Base-by-base conservation (phyloP, 1,140 invertebrate genomes). In the Drosophila mayri region DNA sequence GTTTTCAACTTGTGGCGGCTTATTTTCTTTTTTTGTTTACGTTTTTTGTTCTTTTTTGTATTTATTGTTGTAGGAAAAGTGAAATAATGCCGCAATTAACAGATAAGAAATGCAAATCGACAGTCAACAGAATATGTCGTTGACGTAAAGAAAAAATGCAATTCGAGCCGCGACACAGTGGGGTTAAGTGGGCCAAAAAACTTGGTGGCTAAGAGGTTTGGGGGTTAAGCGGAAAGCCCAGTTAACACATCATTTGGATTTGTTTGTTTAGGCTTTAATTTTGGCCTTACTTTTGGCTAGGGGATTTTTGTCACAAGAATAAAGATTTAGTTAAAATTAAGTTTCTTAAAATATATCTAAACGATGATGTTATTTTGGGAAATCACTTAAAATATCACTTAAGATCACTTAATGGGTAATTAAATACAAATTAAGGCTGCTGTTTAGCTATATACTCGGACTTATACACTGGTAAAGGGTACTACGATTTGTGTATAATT, bases 51-150 rank as follows among this genome's bases (percentile, higher is more conserved):
- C 20, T 32, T 32, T 43, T 75, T 57, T 54, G 30, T 38, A 44
- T 22, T 22, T 32, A 12, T 61, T 49, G 18, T 52, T 71, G 38
- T 41, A 25, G 38, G 61, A 28, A 64, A 76, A 65, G 18, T 65
- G 25, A 38, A 72, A 63, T 80, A 84, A 66, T 76, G 81, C 78
- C 61, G 52, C 83, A 82, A 76, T 87, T 66, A 82, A 79, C 83
- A 79, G 82, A 86, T 86, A 86, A 86, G 32, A 73, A 85, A 85
- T 55, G 57, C 62, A 79, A 79, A 79, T 73, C 58, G 43, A 76
- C 62, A 81, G 63, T 77, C 62, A 81, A 61, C 52, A 78, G 55
- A 22, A 43, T 43, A 38, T 25, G 32, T 28, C 60, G 52, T 47
- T 46, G 22, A 38, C 49, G 50, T 54, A 43, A 16, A 28, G 10